phyloP scores from a whole-genome alignment of 2,888 invertebrate genomes.

The Caenorhabditis panamensis region DNA sequence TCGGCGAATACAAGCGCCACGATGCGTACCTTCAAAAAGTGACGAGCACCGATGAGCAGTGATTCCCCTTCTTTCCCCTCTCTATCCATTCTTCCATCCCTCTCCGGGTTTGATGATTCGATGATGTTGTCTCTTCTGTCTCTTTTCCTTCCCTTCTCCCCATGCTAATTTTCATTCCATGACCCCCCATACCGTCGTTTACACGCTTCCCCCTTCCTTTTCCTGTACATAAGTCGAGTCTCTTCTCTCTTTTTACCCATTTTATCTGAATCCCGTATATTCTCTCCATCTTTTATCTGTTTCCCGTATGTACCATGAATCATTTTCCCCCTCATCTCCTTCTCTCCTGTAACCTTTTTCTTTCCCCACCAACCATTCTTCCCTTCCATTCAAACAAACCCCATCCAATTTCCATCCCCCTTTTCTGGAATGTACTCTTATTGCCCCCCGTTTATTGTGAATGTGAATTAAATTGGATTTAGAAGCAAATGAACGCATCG shows the following conservation, averaged over 20 bases:
- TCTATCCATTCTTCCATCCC: conserved; percentile 5
- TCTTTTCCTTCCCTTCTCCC: background rate
- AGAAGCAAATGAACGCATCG: conserved; percentile 26
- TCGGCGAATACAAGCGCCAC: conserved; percentile 73
- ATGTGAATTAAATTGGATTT: conserved; percentile 26
- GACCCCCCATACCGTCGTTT: conserved; percentile 22
- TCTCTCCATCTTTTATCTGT: too few relatives aligned
- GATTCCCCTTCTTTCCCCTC: background rate
- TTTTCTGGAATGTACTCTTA: conserved; percentile 2
- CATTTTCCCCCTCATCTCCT: background rate
- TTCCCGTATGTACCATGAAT: conserved; percentile 40
- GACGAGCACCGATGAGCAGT: conserved; percentile 52
- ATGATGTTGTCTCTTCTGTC: conserved; percentile 6
- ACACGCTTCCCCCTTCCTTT: conserved; percentile 10
- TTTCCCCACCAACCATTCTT: background rate
- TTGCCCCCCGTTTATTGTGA: background rate
- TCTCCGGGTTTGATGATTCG: conserved; percentile 23
- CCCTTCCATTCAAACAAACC: background rate
- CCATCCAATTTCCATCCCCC: background rate
- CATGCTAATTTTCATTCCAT: conserved; percentile 33
- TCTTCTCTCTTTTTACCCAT: background rate
- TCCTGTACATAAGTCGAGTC: conserved; percentile 29
- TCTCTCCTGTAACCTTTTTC: background rate
- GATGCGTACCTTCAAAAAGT: conserved; percentile 70
- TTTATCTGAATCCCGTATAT: conserved; percentile 26